Evolutionary conservation across 2,113 vertebrate genomes (phyloP), one percentile per base, ranked within the genome.

Genomic region (Recurvirostra avosetta): DNA sequence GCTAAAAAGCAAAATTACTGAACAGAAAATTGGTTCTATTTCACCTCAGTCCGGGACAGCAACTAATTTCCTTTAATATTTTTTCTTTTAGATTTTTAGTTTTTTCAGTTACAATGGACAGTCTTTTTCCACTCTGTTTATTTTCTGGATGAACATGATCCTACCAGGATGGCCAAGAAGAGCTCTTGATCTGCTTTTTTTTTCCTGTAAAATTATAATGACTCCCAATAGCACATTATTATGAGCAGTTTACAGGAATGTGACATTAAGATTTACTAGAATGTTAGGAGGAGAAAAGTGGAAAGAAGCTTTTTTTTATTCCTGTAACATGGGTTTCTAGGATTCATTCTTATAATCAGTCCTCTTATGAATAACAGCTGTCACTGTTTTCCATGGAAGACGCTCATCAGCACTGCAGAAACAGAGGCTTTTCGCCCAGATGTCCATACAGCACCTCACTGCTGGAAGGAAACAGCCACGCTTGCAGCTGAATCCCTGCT

Each of bases 401-500:
- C 27, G 34, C 17, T 77, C 27, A 86, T 53, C 58, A 67, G 29
- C 55, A 16, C 22, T 86, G 43, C 82, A 90, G 59, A 82, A 83
- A 47, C 21, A 70, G 36, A 66, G 7, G 45, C 10, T 61, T 49
- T 40, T 53, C 3, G 0, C 30, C 14, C 50, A 59, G 45, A 5
- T 71, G n/a, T 7, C 56, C 17, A 5, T 23, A 29, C 12, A 55
- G 17, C 17, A 32, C 32, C 40, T 82, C 0, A 5, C 22, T 82
- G 21, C 21, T 66, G 38, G 45, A 25, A 45, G 41, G 34, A 56
- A 36, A 29, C 29, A 34, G 26, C 41, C 74, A 41, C 1, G 0
- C 17, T n/a, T 52, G 47, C 0, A 0, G 34, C 17, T 56, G 41
- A 86, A 72, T 29, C 41, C 16, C 3, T 0, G 1, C 21, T 36